phyloP scores from a whole-genome alignment of 2,888 invertebrate species.

The Drosophila nigritarsus region DNA sequence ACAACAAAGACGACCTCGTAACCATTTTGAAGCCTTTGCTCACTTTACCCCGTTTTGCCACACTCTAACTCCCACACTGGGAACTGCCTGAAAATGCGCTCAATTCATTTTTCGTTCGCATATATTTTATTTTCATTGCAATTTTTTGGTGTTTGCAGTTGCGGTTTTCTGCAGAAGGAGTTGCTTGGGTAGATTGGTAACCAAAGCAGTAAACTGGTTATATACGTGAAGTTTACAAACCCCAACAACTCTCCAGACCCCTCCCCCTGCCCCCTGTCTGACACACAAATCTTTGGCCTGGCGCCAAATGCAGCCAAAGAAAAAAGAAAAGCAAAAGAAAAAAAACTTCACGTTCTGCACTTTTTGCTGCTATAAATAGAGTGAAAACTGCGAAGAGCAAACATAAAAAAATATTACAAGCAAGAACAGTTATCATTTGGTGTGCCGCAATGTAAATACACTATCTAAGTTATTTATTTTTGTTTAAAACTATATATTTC shows the following conservation, averaged over 20 bases:
- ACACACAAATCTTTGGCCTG: slow-evolving; percentile 63
- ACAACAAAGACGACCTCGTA: slow-evolving; percentile 71
- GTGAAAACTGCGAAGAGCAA: slow-evolving; percentile 62
- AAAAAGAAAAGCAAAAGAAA: slow-evolving; percentile 50
- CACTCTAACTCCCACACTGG: neutral
- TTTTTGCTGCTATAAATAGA: slow-evolving; percentile 73
- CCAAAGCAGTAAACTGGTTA: slow-evolving; percentile 65
- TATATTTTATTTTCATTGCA: slow-evolving; percentile 65
- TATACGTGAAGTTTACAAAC: slow-evolving; percentile 19
- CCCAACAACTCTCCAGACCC: slow-evolving; percentile 1
- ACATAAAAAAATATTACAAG: slow-evolving; percentile 13
- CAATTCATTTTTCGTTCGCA: slow-evolving; percentile 50
- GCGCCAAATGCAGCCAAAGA: slow-evolving; percentile 66
- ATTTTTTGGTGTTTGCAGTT: slow-evolving; percentile 45
- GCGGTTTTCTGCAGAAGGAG: slow-evolving; percentile 41
- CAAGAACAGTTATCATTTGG: neutral
- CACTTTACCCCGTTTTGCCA: neutral
- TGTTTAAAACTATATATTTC: neutral
- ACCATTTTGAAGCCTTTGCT: slow-evolving; percentile 61
- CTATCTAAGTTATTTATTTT: neutral
- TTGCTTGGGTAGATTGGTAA: slow-evolving; percentile 56
- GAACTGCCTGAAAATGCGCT: slow-evolving; percentile 69
- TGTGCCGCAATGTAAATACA: neutral
- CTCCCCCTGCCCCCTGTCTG: slow-evolving; percentile 15
- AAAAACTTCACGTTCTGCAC: slow-evolving; percentile 59